A percentile compares a stretch with the other conserved stretches of the same genome.
Evolutionary conservation across 2,797 vertebrate species (phyloP).

Genomic region (Hemibagrus guttatus): DNA sequence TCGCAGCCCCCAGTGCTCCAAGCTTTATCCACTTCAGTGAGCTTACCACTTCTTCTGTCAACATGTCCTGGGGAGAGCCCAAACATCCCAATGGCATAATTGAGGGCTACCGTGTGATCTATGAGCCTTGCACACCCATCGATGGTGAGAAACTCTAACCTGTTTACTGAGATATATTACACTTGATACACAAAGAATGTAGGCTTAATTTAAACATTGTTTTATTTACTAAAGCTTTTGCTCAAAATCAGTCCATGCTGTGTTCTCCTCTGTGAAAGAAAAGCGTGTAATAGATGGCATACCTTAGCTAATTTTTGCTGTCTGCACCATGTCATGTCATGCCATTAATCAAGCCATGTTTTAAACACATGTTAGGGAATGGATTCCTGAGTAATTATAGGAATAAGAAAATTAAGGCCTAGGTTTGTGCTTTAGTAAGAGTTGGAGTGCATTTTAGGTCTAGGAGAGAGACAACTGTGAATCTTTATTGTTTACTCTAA

Average conservation of each 20-base stretch:
- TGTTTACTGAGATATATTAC: conserved; percentile 24
- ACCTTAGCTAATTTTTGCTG: conserved; percentile 50
- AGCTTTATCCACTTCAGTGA: conserved; percentile 84
- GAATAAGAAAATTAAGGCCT: conserved; percentile 59
- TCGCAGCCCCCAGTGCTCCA: conserved; percentile 84
- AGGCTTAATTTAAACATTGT: neutral
- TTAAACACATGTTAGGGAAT: conserved; percentile 65
- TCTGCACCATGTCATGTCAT: conserved; percentile 54
- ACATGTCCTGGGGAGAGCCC: conserved; percentile 86
- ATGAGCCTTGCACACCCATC: conserved; percentile 85
- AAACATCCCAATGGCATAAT: conserved; percentile 82
- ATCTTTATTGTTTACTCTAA: neutral
- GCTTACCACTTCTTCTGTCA: conserved; percentile 86
- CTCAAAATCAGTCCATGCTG: conserved; percentile 65
- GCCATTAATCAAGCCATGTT: conserved; percentile 57
- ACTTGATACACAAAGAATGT: neutral
- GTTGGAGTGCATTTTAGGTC: conserved; percentile 32
- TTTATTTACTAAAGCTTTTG: conserved; percentile 6
- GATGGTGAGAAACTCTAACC: conserved; percentile 80
- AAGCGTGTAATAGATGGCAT: conserved; percentile 48
- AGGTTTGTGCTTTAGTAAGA: conserved; percentile 59
- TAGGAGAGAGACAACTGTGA: conserved; percentile 36
- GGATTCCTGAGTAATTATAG: conserved; percentile 71
- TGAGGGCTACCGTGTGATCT: conserved; percentile 83
- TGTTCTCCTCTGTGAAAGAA: conserved; percentile 39